A percentile compares a stretch with the other conserved stretches of the same genome.
Evolutionary conservation across 2,797 vertebrate species (phyloP).

Genomic region (Gouania willdenowi): DNA sequence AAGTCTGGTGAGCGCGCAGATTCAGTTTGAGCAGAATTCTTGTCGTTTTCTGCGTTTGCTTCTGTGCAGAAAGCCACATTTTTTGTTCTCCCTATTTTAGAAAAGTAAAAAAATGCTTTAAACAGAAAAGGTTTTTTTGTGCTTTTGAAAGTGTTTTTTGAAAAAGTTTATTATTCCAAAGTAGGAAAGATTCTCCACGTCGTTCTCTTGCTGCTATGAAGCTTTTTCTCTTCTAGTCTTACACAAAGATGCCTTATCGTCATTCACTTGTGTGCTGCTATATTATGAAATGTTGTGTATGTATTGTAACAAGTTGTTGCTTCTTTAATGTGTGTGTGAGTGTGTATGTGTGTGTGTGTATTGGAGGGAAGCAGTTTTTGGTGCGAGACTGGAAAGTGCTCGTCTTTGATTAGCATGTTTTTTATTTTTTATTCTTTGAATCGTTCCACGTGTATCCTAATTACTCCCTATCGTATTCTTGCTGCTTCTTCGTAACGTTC

Average conservation of each 20-base stretch:
- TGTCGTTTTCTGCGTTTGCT: slow-evolving; percentile 39
- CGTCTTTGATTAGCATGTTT: slow-evolving; percentile 72
- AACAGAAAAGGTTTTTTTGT: slow-evolving; percentile 47
- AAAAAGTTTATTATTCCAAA: slow-evolving; percentile 82
- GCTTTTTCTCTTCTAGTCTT: slow-evolving; percentile 89
- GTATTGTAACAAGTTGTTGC: slow-evolving; percentile 87
- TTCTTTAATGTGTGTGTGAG: slow-evolving; percentile 72
- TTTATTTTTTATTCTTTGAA: slow-evolving; percentile 54
- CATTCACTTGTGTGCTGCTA: slow-evolving; percentile 98
- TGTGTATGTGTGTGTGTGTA: slow-evolving; percentile 76
- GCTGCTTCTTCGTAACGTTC: slow-evolving; percentile 82
- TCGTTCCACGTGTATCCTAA: slow-evolving; percentile 51
- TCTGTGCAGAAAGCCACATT: slow-evolving; percentile 54
- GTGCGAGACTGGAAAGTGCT: slow-evolving; percentile 89
- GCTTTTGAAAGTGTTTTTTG: slow-evolving; percentile 69
- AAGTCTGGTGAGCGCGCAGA: slow-evolving; percentile 12
- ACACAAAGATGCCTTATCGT: slow-evolving; percentile 91
- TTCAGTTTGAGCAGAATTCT: slow-evolving; percentile 35
- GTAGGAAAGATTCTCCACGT: slow-evolving; percentile 59
- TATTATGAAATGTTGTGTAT: slow-evolving; percentile 86
- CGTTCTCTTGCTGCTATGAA: slow-evolving; percentile 87
- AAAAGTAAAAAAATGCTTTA: slow-evolving; percentile 58
- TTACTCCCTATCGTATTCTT: slow-evolving; percentile 70
- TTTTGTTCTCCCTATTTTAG: slow-evolving; percentile 15
- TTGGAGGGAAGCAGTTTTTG: slow-evolving; percentile 75